Evolutionary conservation across 1,140 invertebrate species (phyloP).

Genomic region (Drosophila lacertosa): DNA sequence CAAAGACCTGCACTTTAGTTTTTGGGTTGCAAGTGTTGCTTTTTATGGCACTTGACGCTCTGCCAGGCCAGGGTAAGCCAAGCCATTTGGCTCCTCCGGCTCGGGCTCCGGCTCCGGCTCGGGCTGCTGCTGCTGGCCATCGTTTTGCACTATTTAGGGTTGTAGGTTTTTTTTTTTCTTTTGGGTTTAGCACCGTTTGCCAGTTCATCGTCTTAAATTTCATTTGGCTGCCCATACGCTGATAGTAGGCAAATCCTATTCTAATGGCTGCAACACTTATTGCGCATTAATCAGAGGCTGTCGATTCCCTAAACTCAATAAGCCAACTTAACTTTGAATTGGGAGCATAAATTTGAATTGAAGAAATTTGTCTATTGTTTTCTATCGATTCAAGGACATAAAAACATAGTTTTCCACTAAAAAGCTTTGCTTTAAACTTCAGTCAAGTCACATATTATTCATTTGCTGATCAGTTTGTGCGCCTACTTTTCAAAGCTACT

Average conservation of each 20-base stretch:
- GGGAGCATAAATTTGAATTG: too few relatives aligned
- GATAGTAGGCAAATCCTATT: conserved; percentile 71
- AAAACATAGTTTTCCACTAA: too few relatives aligned
- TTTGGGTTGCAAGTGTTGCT: conserved; percentile 79
- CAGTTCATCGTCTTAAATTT: conserved; percentile 48
- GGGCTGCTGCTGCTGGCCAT: neutral
- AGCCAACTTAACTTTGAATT: too few relatives aligned
- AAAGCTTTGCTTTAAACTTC: too few relatives aligned
- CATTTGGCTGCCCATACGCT: conserved; percentile 56
- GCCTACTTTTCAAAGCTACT: conserved; percentile 13
- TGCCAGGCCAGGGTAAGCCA: conserved; percentile 36
- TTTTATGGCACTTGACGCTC: conserved; percentile 79
- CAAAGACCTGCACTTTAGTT: conserved; percentile 74
- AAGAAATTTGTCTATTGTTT: too few relatives aligned
- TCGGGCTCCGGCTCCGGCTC: too few relatives aligned
- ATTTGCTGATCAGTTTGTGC: too few relatives aligned
- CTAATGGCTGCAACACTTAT: conserved; percentile 69
- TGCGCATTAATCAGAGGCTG: conserved; percentile 40
- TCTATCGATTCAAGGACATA: too few relatives aligned
- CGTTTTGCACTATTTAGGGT: neutral
- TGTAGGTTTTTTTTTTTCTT: too few relatives aligned
- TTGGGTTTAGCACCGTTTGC: conserved; percentile 45
- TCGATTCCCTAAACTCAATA: too few relatives aligned
- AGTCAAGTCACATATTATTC: too few relatives aligned
- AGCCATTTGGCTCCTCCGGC: conserved; percentile 29